A percentile compares a stretch with the other conserved stretches of the same genome.
These are phyloP conservation scores for Cephalopachus bancanus DNA, from an alignment of 2,797 vertebrate genomes.

Conservation along the genomic window DNA sequence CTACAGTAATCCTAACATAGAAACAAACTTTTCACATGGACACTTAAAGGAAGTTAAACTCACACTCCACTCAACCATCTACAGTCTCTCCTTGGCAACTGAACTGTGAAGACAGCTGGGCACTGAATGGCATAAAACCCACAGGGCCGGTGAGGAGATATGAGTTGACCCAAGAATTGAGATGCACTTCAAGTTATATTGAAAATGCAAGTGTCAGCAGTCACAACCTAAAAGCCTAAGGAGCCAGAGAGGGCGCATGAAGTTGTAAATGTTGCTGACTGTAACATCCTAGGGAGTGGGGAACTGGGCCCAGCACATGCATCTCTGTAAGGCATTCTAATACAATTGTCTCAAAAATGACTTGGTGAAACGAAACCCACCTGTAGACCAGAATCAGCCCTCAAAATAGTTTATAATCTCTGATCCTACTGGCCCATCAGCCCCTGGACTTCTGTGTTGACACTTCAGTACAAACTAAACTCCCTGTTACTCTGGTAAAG, in stretches of 20 bases:
- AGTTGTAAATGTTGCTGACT: accelerated
- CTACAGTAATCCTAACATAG: neutral
- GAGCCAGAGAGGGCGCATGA: neutral
- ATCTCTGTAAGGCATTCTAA: neutral
- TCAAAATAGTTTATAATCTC: neutral
- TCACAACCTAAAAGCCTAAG: neutral
- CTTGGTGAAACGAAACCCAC: neutral
- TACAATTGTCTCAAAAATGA: neutral
- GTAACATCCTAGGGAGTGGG: accelerated
- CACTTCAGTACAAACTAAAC: neutral
- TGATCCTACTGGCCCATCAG: neutral
- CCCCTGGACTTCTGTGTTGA: neutral
- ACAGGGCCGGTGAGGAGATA: neutral
- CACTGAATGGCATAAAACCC: neutral
- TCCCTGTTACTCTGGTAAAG: neutral
- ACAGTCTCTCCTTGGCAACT: neutral
- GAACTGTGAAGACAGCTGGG: neutral
- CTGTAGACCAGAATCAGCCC: neutral
- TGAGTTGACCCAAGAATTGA: neutral
- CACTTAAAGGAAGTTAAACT: neutral
- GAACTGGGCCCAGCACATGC: neutral
- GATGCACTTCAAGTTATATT: neutral
- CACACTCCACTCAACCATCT: neutral
- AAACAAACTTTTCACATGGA: neutral
- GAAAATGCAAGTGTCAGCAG: neutral